Conservation (phyloP, 2,888 invertebrate species). For the Epistrophe grossulariae region DNA sequence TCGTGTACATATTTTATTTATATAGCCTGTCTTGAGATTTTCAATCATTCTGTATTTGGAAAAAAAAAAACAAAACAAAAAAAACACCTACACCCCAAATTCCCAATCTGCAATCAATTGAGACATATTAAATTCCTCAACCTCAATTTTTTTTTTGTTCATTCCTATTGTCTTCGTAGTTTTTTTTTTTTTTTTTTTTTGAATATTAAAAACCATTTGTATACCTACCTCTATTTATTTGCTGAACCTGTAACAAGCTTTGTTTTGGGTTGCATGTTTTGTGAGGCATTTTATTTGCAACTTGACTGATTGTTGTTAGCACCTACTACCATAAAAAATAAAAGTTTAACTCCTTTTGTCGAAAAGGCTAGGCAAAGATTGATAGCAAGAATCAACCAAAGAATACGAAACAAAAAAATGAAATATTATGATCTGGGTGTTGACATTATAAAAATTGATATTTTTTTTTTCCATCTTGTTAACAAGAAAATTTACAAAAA, state of each 20-base stretch:
- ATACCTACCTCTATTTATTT: background rate
- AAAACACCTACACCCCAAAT: constrained; percentile 55
- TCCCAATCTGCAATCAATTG: constrained; percentile 67
- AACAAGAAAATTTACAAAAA: constrained; percentile 26
- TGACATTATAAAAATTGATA: constrained; percentile 52
- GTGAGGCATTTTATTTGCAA: constrained; percentile 51
- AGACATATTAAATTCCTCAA: constrained; percentile 67
- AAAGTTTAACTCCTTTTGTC: constrained; percentile 1
- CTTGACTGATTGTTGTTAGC: constrained; percentile 61
- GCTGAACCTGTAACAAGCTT: constrained; percentile 14
- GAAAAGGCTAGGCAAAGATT: constrained; percentile 23
- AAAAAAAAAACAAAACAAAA: background rate
- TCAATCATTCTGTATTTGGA: constrained; percentile 27
- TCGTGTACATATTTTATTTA: background rate
- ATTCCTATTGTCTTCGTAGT: constrained; percentile 43
- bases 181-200: constrained; percentile 12
- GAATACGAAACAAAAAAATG: constrained; percentile 13
- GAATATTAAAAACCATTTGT: constrained; percentile 50
- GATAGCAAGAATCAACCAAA: background rate
- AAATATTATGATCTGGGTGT: constrained; percentile 48
- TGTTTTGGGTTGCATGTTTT: constrained; percentile 36
- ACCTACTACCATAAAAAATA: constrained; percentile 39
- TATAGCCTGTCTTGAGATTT: constrained; percentile 26
- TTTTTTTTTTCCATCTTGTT: constrained; percentile 29
- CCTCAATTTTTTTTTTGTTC: constrained; percentile 45